These are phyloP conservation scores for Vesta saturnalis DNA, from an alignment of 2,888 invertebrate genomes.

Conservation along the genomic window DNA sequence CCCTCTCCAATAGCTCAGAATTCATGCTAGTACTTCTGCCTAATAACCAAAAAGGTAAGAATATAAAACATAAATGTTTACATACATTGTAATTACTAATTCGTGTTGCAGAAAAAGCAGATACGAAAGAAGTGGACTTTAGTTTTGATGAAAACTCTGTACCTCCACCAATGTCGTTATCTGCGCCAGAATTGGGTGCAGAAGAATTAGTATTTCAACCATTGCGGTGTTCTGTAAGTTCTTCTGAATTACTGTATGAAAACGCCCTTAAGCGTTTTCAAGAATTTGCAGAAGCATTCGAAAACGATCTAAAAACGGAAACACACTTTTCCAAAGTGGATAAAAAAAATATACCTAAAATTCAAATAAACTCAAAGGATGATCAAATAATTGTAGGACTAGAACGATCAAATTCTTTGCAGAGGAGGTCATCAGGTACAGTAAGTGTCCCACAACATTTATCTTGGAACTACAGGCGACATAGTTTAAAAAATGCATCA, in stretches of 20 bases:
- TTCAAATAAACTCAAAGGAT: conserved; percentile 66
- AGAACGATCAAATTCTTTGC: conserved; percentile 62
- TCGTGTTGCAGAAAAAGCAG: conserved; percentile 39
- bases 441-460: conserved; percentile 56
- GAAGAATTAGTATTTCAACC: conserved; percentile 68
- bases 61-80: background rate
- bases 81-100: background rate
- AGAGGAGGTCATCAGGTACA: conserved; percentile 62
- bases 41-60: conserved; percentile 55
- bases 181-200: conserved; percentile 80
- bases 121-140: conserved; percentile 62
- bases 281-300: conserved; percentile 76
- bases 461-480: conserved; percentile 56
- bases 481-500: conserved; percentile 52
- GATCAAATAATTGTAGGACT: conserved; percentile 62
- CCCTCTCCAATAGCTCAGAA: conserved; percentile 76
- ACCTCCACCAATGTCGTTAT: conserved; percentile 83
- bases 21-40: conserved; percentile 79
- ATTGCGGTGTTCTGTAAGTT: conserved; percentile 80
- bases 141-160: conserved; percentile 74
- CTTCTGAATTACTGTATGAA: conserved; percentile 84
- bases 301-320: conserved; percentile 23
- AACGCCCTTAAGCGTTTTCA: conserved; percentile 84
- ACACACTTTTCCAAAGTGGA: conserved; percentile 26
- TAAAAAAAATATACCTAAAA: conserved; percentile 54